Evolutionary conservation across 2,797 vertebrate genomes (phyloP).

Genomic region (Mus minutoides): DNA sequence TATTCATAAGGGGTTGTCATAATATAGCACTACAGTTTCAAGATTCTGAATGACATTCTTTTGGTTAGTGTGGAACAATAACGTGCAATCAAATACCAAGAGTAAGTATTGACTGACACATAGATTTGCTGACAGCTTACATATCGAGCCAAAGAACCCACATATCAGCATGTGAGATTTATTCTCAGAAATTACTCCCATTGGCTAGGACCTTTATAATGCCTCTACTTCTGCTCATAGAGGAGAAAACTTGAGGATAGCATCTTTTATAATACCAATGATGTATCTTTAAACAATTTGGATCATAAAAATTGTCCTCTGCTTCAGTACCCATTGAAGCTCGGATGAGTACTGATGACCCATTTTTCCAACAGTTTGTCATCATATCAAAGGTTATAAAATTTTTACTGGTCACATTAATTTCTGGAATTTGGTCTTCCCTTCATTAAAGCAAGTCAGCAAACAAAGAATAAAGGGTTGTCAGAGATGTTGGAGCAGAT

Average conservation of each 20-base stretch:
- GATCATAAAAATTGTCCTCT: neutral
- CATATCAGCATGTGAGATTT: neutral
- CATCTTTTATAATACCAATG: neutral
- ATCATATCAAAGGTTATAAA: neutral
- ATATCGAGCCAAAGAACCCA: neutral
- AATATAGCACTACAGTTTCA: neutral
- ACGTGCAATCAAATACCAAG: neutral
- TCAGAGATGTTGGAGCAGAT: neutral
- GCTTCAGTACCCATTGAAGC: neutral
- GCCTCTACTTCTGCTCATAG: neutral
- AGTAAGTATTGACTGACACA: neutral
- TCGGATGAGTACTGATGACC: neutral
- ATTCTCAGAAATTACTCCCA: neutral
- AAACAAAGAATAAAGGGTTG: neutral
- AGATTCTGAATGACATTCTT: neutral
- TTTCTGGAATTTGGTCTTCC: neutral
- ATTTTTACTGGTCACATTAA: neutral
- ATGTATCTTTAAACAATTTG: neutral
- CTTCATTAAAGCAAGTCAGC: neutral
- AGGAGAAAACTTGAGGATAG: neutral
- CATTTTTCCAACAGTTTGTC: neutral
- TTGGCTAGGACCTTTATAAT: neutral
- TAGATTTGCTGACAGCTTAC: neutral
- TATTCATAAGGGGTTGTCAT: neutral
- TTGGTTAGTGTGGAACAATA: neutral